Conservation (phyloP, 2,797 vertebrate species). For the Halcyon smyrnensis region DNA sequence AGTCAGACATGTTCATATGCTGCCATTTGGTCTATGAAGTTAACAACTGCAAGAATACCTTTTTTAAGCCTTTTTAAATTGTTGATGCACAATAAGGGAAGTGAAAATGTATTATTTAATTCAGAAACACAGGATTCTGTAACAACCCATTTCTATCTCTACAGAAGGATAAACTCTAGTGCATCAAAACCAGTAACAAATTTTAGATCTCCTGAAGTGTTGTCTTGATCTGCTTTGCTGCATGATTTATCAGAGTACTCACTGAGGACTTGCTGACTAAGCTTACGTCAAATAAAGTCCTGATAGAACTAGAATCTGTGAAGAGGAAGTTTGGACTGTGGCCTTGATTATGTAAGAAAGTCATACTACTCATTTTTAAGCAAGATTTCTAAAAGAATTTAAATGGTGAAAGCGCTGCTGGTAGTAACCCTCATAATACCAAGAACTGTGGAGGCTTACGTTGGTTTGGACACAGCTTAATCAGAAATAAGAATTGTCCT, state of each 20-base stretch:
- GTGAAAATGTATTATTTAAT: not conserved
- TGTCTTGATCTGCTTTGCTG: not conserved
- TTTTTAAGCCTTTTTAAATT: constrained; percentile 1
- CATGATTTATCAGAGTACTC: not conserved
- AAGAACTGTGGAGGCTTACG: not conserved
- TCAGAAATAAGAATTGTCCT: not conserved
- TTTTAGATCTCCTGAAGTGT: not conserved
- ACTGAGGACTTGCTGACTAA: not conserved
- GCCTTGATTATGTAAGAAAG: not conserved
- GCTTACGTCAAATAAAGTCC: not conserved
- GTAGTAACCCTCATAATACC: not conserved
- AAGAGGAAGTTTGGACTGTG: not conserved
- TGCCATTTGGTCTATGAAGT: not conserved
- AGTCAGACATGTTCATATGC: not conserved
- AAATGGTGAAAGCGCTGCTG: not conserved
- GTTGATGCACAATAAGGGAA: not conserved
- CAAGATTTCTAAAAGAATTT: not conserved
- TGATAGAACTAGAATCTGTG: not conserved
- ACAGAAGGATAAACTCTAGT: not conserved
- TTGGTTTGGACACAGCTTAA: not conserved
- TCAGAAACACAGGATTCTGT: not conserved
- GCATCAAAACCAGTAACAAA: not conserved
- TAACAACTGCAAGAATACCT: not conserved
- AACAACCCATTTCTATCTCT: not conserved
- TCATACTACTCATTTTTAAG: not conserved